Evolutionary conservation across 2,888 invertebrate species (phyloP).

Genomic region (Himalopsyche anomala): DNA sequence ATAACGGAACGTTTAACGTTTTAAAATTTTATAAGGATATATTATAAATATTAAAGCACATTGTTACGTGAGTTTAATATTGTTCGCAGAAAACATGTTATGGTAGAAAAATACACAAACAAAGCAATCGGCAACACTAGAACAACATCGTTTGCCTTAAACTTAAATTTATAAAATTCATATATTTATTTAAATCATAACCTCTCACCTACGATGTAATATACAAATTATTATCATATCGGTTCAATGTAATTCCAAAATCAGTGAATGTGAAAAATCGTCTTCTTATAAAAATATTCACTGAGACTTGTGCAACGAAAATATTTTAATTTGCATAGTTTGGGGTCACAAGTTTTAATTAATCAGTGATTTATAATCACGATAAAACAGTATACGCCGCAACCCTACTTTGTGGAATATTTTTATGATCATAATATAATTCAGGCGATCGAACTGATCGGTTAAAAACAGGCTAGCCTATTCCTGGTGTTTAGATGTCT

Average conservation of each 20-base stretch:
- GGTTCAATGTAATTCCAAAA: neutral
- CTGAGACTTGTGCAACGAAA: neutral
- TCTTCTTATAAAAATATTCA: constrained; percentile 9
- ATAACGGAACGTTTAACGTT: no score
- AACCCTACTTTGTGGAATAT: no score
- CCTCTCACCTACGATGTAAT: neutral
- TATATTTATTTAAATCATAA: constrained; percentile 1
- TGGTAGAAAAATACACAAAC: neutral
- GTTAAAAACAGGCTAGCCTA: no score
- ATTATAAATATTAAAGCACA: no score
- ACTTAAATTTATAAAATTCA: neutral
- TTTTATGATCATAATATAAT: no score
- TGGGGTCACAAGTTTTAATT: constrained; percentile 17
- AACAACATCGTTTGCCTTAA: neutral
- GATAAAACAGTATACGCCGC: neutral
- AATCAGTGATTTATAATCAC: neutral
- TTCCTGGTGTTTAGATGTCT: no score
- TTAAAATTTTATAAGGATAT: no score
- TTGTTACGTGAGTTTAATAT: no score
- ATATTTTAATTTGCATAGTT: neutral
- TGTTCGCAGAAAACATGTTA: no score
- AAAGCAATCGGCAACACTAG: neutral
- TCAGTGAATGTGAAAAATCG: constrained; percentile 2
- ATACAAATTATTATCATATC: constrained; percentile 1
- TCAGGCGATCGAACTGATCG: no score